A percentile compares a stretch with the other conserved stretches of the same genome.
Evolutionary conservation across 2,888 invertebrate genomes (phyloP).

Genomic region (Erpobdella octoculata): DNA sequence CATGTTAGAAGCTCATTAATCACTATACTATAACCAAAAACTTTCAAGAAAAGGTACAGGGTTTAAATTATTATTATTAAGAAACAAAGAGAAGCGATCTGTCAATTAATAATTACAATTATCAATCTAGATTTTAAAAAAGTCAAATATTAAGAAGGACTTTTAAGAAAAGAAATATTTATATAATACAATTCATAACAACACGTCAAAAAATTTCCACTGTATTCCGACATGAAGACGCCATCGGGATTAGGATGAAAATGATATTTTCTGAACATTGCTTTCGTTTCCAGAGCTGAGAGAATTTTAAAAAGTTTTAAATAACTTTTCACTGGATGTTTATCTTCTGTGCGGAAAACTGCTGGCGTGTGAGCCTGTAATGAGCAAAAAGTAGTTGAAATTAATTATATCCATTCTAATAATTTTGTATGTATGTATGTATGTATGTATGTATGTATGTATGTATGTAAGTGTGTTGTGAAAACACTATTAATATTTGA

Average conservation of each 20-base stretch:
- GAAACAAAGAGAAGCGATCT: not conserved
- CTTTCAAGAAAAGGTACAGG: no score
- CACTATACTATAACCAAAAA: no score
- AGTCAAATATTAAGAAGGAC: not conserved
- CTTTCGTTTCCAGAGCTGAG: conserved; percentile 31
- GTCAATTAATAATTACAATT: not conserved
- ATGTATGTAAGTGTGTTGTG: no score
- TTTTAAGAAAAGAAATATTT: conserved; percentile 35
- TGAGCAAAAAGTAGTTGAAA: no score
- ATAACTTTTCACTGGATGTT: conserved; percentile 32
- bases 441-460: no score
- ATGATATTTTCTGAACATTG: conserved; percentile 34
- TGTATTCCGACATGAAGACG: conserved; percentile 32
- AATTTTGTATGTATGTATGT: no score
- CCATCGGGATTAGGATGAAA: conserved; percentile 36
- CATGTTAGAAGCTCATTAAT: no score
- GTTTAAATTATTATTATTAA: no score
- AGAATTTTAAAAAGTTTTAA: conserved; percentile 27
- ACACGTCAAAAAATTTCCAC: conserved; percentile 34
- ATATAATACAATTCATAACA: conserved; percentile 38
- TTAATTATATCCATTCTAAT: no score
- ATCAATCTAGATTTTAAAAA: no score
- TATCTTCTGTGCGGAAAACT: conserved; percentile 27
- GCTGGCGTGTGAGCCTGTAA: conserved; percentile 38
- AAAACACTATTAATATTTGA: no score